Conservation (phyloP, 2,113 vertebrate genomes). For the Mustela lutreola region DNA sequence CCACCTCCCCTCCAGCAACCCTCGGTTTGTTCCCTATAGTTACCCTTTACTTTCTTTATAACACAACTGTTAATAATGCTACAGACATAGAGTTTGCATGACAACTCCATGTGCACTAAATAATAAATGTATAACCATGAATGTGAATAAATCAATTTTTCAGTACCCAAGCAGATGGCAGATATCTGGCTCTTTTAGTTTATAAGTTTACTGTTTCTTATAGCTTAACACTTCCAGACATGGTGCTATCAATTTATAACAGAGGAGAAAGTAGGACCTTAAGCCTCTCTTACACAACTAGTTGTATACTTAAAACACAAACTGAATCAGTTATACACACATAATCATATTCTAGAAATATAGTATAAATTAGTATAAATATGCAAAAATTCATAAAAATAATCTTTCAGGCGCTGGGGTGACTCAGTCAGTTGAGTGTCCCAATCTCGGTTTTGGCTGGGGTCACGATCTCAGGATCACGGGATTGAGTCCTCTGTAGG, state of each 20-base stretch:
- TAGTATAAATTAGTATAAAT: background rate
- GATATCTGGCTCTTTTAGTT: slow-evolving; percentile 38
- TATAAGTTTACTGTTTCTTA: slow-evolving; percentile 30
- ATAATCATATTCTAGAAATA: background rate
- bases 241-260: background rate
- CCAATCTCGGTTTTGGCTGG: background rate
- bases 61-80: background rate
- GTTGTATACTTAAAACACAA: background rate
- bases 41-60: slow-evolving; percentile 40
- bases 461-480: background rate
- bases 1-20: background rate
- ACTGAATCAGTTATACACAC: background rate
- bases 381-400: slow-evolving; percentile 19
- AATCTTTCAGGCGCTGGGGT: background rate
- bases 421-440: background rate
- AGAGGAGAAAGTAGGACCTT: background rate
- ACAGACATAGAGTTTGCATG: slow-evolving; percentile 17
- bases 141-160: slow-evolving; percentile 71
- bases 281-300: slow-evolving; percentile 27
- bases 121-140: slow-evolving; percentile 66
- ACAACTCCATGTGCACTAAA: slow-evolving; percentile 51
- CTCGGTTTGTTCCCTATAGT: background rate
- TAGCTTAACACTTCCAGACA: slow-evolving; percentile 39
- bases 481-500: background rate
- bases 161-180: slow-evolving; percentile 71